phyloP scores from a whole-genome alignment of 2,888 invertebrate species.

The Acleris sparsana region DNA sequence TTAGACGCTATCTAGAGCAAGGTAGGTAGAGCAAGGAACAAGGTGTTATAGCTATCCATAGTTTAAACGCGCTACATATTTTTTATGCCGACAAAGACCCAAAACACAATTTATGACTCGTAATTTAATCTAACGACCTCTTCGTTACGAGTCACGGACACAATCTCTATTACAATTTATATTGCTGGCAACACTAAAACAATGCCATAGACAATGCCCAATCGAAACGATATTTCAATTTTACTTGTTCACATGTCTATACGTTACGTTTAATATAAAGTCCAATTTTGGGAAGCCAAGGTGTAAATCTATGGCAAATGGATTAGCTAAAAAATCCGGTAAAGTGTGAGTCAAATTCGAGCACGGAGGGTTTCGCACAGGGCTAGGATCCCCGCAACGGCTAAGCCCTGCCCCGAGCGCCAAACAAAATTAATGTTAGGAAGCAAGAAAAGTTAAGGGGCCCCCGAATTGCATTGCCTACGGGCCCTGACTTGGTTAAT shows the following conservation, averaged over 20 bases:
- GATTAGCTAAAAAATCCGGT: no score
- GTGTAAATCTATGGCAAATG: no score
- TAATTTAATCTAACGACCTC: slow-evolving; percentile 7
- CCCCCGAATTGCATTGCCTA: no score
- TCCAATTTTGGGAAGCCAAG: background rate
- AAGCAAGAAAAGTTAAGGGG: no score
- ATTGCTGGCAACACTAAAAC: slow-evolving; percentile 17
- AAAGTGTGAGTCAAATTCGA: no score
- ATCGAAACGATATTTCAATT: slow-evolving; percentile 13
- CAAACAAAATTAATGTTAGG: no score
- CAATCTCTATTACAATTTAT: slow-evolving; percentile 14
- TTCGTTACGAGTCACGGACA: background rate
- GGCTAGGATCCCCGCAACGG: no score
- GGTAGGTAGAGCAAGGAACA: no score
- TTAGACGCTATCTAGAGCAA: no score
- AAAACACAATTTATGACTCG: slow-evolving; percentile 5
- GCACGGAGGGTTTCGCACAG: no score
- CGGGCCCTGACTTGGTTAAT: no score
- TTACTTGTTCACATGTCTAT: background rate
- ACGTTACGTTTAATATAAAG: background rate
- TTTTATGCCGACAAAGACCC: background rate
- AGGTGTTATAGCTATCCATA: background rate
- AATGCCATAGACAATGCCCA: slow-evolving; percentile 17
- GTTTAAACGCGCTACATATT: background rate
- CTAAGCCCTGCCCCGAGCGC: no score